Percentiles rank a stretch among this genome's conserved stretches.
These are phyloP conservation scores for Rhynchomys soricoides DNA, from an alignment of 2,113 vertebrate genomes.

Conservation along the genomic window DNA sequence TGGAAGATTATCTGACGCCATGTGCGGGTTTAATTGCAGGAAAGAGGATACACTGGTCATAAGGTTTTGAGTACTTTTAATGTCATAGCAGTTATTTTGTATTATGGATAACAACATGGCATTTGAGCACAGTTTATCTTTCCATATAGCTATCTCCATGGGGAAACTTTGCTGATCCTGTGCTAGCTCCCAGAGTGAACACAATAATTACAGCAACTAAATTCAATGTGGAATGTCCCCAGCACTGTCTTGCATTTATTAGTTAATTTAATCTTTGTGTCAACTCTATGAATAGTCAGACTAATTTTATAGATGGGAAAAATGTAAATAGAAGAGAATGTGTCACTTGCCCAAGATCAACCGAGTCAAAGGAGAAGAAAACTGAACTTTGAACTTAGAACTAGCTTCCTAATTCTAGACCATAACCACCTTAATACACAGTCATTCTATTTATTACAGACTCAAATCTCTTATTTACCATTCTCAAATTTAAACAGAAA, in stretches of 20 bases:
- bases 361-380: neutral
- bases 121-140: neutral
- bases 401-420: neutral
- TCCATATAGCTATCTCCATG: neutral
- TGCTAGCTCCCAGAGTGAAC: neutral
- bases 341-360: neutral
- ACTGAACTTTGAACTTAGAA: neutral
- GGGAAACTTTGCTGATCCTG: neutral
- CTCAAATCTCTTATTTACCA: neutral
- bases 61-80: neutral
- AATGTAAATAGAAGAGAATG: neutral
- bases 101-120: neutral
- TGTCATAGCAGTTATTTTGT: neutral
- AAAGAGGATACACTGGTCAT: slow-evolving; percentile 1
- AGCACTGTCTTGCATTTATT: neutral
- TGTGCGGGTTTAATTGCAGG: slow-evolving; percentile 22
- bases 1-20: slow-evolving; percentile 7
- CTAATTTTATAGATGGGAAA: neutral
- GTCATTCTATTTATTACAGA: neutral
- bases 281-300: neutral
- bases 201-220: neutral
- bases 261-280: slow-evolving; percentile 4
- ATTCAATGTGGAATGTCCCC: neutral
- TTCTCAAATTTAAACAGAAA: neutral
- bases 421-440: neutral